These are phyloP conservation scores for Laspeyria flexula DNA, from an alignment of 2,888 invertebrate genomes.

Conservation along the genomic window DNA sequence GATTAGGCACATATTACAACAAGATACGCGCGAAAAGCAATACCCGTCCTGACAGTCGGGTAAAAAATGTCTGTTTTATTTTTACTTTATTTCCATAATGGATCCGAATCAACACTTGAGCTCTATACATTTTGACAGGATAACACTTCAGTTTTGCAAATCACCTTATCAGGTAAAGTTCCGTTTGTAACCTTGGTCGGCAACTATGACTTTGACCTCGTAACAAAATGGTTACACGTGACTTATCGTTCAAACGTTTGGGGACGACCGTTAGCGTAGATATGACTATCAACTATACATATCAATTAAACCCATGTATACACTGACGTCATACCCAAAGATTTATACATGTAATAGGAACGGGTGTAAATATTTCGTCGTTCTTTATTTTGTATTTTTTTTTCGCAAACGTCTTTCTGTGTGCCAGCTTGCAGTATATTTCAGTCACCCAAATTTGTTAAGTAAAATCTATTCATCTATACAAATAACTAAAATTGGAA, in stretches of 20 bases:
- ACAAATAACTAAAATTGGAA: too few species aligned
- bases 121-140: neutral
- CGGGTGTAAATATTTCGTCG: too few species aligned
- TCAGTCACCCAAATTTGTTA: too few species aligned
- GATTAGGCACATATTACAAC: too few species aligned
- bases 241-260: conserved; percentile 44
- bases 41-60: too few species aligned
- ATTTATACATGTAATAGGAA: too few species aligned
- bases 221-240: conserved; percentile 35
- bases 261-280: conserved; percentile 16
- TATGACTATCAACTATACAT: neutral
- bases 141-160: conserved; percentile 15
- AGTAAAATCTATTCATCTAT: too few species aligned
- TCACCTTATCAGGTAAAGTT: conserved; percentile 25
- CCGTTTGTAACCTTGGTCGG: conserved; percentile 46
- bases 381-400: too few species aligned
- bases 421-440: too few species aligned
- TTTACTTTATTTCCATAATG: too few species aligned
- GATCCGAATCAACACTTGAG: neutral
- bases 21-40: too few species aligned
- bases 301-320: neutral
- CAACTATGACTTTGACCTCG: conserved; percentile 55
- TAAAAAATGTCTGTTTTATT: neutral
- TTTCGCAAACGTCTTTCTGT: too few species aligned
- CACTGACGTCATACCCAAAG: neutral